Evolutionary conservation across 2,113 vertebrate species (phyloP), one percentile per base, ranked within the genome.

Genomic region (Diadophis punctatus): DNA sequence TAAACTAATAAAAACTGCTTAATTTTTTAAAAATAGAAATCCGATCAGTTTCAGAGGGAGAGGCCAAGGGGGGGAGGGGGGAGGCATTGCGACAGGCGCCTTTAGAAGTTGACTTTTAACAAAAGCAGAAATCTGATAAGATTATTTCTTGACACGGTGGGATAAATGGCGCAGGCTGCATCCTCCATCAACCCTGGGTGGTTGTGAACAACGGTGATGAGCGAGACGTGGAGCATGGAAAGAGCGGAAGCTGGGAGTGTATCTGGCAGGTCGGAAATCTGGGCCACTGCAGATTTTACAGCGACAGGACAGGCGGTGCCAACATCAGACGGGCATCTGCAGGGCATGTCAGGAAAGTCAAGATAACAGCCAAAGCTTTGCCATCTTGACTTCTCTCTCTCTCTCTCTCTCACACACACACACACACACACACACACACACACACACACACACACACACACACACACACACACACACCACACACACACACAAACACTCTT

Each of bases 11-110:
- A 60, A 10, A 27, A 60, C 25, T 60, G 58, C 25, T 27, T 60
- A 27, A 60, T 60, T 60, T 25, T 56, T 56, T 1, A 20, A 55
- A 27, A 27, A 27, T 1, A 27, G 58, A 10, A 27, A 22, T 80
- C 34, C 0, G 8, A 39, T 22, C 68, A 0, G 7, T 39, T 80
- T 22, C 7, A 1, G 18, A 9, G 7, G 0, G 30, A 16, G 63
- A 16, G 11, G 30, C 63, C 11, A 14, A 14, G 60, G 23, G 8
- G 56, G 25, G 3, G 3, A 1, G 6, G 55, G 56, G 30, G 68
- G 34, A 3, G 34, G n/a, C 6, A 2, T 20, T 34, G 63, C 16
- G 1, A 80, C 16, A 80, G 68, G 34, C 34, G 1, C 34, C 74
- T 43, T 80, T 22, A 43, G 43, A 80, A 39, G 16, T 9, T 80